Evolutionary conservation across 2,888 invertebrate genomes (phyloP).

Genomic region (Myopa testacea): DNA sequence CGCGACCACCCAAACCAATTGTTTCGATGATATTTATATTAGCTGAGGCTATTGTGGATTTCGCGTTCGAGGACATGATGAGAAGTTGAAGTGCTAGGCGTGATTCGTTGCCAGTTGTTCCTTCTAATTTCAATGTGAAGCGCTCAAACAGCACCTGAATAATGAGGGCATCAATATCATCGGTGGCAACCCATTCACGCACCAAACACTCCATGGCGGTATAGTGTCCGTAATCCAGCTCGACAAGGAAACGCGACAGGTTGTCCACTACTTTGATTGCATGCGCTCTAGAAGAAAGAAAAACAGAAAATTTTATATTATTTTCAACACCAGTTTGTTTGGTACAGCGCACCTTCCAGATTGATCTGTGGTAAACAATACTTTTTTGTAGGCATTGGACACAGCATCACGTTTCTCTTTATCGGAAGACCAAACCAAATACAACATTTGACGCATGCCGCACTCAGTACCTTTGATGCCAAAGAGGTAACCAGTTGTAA

Average conservation of each 20-base stretch:
- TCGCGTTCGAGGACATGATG: slow-evolving; percentile 79
- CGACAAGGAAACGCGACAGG: slow-evolving; percentile 71
- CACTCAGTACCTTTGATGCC: slow-evolving; percentile 78
- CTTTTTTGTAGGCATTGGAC: slow-evolving; percentile 78
- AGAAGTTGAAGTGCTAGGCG: slow-evolving; percentile 81
- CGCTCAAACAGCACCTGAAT: slow-evolving; percentile 86
- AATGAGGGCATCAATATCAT: slow-evolving; percentile 71
- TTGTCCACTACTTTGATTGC: slow-evolving; percentile 72
- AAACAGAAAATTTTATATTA: not conserved
- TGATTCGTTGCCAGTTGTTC: slow-evolving; percentile 78
- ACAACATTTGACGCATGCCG: slow-evolving; percentile 82
- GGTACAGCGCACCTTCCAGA: slow-evolving; percentile 54
- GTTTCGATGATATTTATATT: slow-evolving; percentile 81
- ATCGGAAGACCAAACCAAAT: slow-evolving; percentile 85
- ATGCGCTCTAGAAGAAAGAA: slow-evolving; percentile 66
- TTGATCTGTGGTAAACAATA: slow-evolving; percentile 66
- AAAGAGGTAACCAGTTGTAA: slow-evolving; percentile 83
- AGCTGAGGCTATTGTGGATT: slow-evolving; percentile 73
- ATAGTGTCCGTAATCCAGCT: slow-evolving; percentile 72
- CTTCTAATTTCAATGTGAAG: slow-evolving; percentile 79
- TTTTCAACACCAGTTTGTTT: not conserved
- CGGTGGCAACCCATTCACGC: slow-evolving; percentile 73
- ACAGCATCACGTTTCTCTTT: slow-evolving; percentile 80
- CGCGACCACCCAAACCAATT: slow-evolving; percentile 74
- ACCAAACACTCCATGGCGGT: slow-evolving; percentile 75